Base-by-base conservation (phyloP, 1,140 invertebrate species). In the Leptinotarsa texana region DNA sequence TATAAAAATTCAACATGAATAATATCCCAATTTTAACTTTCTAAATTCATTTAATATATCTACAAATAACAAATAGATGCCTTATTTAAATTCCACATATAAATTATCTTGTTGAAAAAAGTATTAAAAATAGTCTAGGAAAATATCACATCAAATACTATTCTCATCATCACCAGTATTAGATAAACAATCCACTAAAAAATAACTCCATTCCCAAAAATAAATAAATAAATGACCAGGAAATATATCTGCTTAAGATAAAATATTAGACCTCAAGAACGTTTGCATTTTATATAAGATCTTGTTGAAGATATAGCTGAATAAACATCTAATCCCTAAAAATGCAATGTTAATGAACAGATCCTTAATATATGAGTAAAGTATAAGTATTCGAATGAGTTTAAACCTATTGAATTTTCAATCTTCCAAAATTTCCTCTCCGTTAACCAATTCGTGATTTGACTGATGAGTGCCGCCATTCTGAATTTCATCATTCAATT, bases 401-500 rank as follows among this genome's bases (percentile, higher is more conserved):
- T 33, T 33, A 33, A 33, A 33, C 33, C 33, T 33, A 33, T 42
- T 0, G 21, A 69, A 61, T 69, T 33, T 33, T 71, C 18, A 72
- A 47, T 72, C 69, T 72, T 72, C 69, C 57, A 72, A 72, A 3
- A 72, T 62, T 21, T 61, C 69, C 27, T 72, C 69, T 3, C 69
- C 57, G 3, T 72, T 72, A 5, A 4, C 51, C 1, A 70, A 17
- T 62, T 61, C 49, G 22, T 72, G 48, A 33, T 72, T 72, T 15
- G 27, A 69, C n/a, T 27, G 21, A n/a, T 72, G 22, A 61, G 57
- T 15, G n/a, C 22, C 57, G 13, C 69, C 69, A 62, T 83, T 87
- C 61, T 80, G 86, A 73, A 89, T 77, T 81, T 91, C 90, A 73
- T 87, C 81, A 77, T 92, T 90, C 48, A 93, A 89, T 84, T 93